These are phyloP conservation scores for Paradoxurus hermaphroditus DNA, from an alignment of 2,113 vertebrate genomes.

Conservation along the genomic window DNA sequence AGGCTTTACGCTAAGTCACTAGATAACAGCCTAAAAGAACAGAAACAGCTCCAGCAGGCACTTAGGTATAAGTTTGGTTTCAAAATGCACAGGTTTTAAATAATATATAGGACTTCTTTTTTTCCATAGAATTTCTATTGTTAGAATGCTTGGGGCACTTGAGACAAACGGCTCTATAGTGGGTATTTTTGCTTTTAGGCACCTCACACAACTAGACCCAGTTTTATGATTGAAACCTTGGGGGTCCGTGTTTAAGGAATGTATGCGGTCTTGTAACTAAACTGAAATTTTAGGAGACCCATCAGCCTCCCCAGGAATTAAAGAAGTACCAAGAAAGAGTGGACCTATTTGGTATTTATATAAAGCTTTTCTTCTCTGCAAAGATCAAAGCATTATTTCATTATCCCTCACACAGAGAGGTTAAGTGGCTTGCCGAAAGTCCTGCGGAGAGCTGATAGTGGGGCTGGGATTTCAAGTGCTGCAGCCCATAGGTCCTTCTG, in stretches of 20 bases:
- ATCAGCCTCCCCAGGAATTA: slow-evolving; percentile 16
- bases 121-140: background rate
- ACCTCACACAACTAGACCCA: slow-evolving; percentile 22
- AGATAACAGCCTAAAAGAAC: background rate
- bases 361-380: background rate
- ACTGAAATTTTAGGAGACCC: slow-evolving; percentile 11
- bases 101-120: slow-evolving; percentile 25
- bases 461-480: background rate
- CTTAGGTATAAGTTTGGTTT: slow-evolving; percentile 1
- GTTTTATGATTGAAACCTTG: slow-evolving; percentile 30
- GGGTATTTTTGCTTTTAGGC: slow-evolving; percentile 50
- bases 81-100: slow-evolving; percentile 54
- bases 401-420: slow-evolving; percentile 47
- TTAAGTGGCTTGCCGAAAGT: slow-evolving; percentile 29
- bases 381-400: slow-evolving; percentile 69
- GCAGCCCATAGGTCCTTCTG: background rate
- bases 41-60: background rate
- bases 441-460: background rate
- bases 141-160: background rate
- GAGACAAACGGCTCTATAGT: slow-evolving; percentile 35
- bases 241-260: background rate
- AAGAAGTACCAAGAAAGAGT: background rate
- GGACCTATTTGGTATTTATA: slow-evolving; percentile 47
- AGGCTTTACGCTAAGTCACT: background rate
- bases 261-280: background rate